Evolutionary conservation across 2,797 vertebrate species (phyloP).

Genomic region (Rhinatrema bivittatum): DNA sequence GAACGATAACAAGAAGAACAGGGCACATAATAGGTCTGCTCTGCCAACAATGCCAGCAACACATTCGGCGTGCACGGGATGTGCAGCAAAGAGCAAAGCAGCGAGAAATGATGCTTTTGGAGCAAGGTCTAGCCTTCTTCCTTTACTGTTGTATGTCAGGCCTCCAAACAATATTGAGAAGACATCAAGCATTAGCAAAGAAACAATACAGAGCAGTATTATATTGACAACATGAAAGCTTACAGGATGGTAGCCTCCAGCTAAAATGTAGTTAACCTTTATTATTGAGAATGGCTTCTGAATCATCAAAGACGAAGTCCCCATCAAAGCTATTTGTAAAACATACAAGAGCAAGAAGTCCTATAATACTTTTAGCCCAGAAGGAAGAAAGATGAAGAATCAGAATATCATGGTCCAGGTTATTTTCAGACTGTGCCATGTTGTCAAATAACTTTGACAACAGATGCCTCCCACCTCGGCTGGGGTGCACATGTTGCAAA

Average conservation of each 20-base stretch:
- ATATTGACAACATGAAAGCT: conserved; percentile 92
- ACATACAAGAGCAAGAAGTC: conserved; percentile 77
- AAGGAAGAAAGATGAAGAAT: conserved; percentile 63
- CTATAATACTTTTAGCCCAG: conserved; percentile 75
- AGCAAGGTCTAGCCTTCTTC: conserved; percentile 61
- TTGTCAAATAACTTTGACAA: too few relatives aligned
- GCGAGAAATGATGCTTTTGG: conserved; percentile 87
- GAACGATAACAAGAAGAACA: conserved; percentile 94
- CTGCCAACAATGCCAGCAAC: conserved; percentile 93
- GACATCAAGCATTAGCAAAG: conserved; percentile 83
- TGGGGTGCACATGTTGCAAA: too few relatives aligned
- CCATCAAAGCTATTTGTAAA: conserved; percentile 94
- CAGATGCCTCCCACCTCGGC: too few relatives aligned
- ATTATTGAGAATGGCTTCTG: conserved; percentile 95
- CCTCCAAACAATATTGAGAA: conserved; percentile 85
- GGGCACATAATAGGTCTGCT: conserved; percentile 88
- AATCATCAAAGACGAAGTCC: conserved; percentile 97
- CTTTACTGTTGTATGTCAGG: conserved; percentile 64
- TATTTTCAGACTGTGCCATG: conserved; percentile 74
- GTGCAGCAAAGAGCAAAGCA: conserved; percentile 82
- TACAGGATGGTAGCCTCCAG: conserved; percentile 81
- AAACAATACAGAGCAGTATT: conserved; percentile 79
- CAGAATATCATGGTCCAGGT: conserved; percentile 73
- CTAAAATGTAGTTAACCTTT: conserved; percentile 94
- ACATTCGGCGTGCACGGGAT: conserved; percentile 94